These are phyloP conservation scores for Muscina levida DNA, from an alignment of 2,888 invertebrate genomes.

Conservation along the genomic window DNA sequence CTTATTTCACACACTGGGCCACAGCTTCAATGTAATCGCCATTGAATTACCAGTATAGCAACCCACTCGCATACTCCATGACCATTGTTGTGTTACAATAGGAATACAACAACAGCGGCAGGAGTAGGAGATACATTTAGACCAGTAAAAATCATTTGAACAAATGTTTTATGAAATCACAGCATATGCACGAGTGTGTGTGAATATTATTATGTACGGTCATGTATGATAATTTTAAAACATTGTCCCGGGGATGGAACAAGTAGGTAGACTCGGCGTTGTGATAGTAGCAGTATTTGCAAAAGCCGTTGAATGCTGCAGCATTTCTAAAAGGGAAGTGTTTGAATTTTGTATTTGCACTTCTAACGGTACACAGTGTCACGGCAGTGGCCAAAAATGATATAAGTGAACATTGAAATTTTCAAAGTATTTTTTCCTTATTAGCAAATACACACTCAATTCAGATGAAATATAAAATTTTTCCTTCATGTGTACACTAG, in stretches of 20 bases:
- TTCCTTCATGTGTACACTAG: too few relatives aligned
- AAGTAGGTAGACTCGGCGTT: background rate
- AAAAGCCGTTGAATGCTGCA: background rate
- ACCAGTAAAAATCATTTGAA: slow-evolving; percentile 54
- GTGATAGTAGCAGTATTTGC: background rate
- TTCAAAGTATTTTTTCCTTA: too few relatives aligned
- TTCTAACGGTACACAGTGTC: too few relatives aligned
- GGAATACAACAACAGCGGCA: slow-evolving; percentile 42
- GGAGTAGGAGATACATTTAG: slow-evolving; percentile 48
- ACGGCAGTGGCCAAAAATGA: too few relatives aligned
- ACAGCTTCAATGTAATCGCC: slow-evolving; percentile 13
- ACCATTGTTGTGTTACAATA: slow-evolving; percentile 40
- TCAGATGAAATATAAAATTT: too few relatives aligned
- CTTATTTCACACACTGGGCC: too few relatives aligned
- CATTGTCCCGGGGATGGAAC: too few relatives aligned
- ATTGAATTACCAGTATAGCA: background rate
- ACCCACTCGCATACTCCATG: slow-evolving; percentile 8
- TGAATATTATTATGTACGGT: background rate
- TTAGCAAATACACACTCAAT: too few relatives aligned
- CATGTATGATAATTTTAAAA: background rate
- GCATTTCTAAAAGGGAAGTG: slow-evolving; percentile 28
- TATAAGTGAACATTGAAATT: too few relatives aligned
- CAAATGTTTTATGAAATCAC: slow-evolving; percentile 49
- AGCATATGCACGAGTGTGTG: background rate
- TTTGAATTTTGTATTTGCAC: slow-evolving; percentile 38